Percentiles rank a stretch among this genome's conserved stretches.
Conservation (phyloP, 2,888 invertebrate genomes). For the Galerucella calmariensis region DNA sequence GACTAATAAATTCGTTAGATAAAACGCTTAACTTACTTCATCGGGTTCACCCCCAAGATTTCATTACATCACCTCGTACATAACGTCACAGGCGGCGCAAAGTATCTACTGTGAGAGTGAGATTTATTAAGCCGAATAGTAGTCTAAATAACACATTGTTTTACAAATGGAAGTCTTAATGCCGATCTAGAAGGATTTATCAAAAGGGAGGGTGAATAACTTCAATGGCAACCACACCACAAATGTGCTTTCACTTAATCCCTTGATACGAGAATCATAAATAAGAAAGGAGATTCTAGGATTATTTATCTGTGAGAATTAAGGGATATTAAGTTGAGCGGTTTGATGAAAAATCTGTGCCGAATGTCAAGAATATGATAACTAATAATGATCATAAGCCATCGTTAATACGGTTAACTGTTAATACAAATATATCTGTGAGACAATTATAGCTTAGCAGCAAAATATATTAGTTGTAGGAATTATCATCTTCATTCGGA, state of each 20-base stretch:
- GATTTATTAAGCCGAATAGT: constrained; percentile 34
- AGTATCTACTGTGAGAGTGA: constrained; percentile 10
- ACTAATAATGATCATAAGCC: too few species aligned
- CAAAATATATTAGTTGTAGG: too few species aligned
- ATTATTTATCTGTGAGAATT: background rate
- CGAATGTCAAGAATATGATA: too few species aligned
- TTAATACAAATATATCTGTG: too few species aligned
- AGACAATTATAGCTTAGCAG: too few species aligned
- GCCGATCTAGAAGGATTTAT: constrained; percentile 43
- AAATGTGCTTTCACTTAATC: background rate
- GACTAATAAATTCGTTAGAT: constrained; percentile 11
- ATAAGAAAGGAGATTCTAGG: background rate
- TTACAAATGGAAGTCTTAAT: constrained; percentile 45
- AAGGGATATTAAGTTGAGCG: background rate
- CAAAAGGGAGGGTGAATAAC: constrained; percentile 31
- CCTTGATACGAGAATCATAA: background rate
- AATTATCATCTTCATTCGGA: too few species aligned
- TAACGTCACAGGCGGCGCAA: constrained; percentile 23
- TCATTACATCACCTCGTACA: constrained; percentile 31
- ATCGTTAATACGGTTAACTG: too few species aligned
- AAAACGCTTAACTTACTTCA: constrained; percentile 23
- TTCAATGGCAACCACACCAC: constrained; percentile 19
- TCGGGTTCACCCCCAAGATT: constrained; percentile 28
- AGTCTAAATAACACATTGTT: constrained; percentile 47
- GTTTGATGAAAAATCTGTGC: background rate